Conservation (phyloP, 2,797 vertebrate species). For the Thaleichthys pacificus region DNA sequence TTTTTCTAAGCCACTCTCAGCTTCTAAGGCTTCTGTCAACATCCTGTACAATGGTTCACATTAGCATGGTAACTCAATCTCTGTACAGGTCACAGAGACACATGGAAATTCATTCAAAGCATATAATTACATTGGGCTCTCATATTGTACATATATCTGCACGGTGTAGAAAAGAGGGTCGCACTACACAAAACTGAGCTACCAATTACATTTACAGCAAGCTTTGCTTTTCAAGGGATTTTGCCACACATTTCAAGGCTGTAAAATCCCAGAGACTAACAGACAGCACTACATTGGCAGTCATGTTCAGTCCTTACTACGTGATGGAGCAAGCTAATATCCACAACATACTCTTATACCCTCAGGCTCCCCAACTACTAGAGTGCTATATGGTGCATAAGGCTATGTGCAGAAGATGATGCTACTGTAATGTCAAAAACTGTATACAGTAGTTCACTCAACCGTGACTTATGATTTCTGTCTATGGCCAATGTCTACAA, state of each 20-base stretch:
- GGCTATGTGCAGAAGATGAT: not conserved
- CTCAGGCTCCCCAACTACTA: slow-evolving; percentile 23
- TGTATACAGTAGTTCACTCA: not conserved
- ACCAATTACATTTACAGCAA: slow-evolving; percentile 40
- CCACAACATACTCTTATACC: slow-evolving; percentile 24
- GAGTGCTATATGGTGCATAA: slow-evolving; percentile 26
- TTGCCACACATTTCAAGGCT: slow-evolving; percentile 37
- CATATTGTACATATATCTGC: slow-evolving; percentile 28
- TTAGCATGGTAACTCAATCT: slow-evolving; percentile 23
- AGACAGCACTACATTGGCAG: slow-evolving; percentile 23
- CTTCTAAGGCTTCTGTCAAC: not conserved
- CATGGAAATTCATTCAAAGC: slow-evolving; percentile 25
- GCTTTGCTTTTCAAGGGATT: slow-evolving; percentile 32
- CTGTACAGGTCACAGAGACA: slow-evolving; percentile 27
- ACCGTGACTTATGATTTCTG: not conserved
- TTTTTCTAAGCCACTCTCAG: slow-evolving; percentile 3
- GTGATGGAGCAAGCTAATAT: slow-evolving; percentile 50
- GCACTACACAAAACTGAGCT: slow-evolving; percentile 30
- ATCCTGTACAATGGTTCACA: slow-evolving; percentile 7
- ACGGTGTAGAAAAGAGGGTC: slow-evolving; percentile 24
- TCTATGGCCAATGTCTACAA: not conserved
- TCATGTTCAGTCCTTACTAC: slow-evolving; percentile 6
- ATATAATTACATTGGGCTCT: slow-evolving; percentile 7
- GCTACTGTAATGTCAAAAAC: not conserved
- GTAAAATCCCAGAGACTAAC: slow-evolving; percentile 39